Base-by-base conservation (phyloP, 2,113 vertebrate species). In the Xiphias gladius region DNA sequence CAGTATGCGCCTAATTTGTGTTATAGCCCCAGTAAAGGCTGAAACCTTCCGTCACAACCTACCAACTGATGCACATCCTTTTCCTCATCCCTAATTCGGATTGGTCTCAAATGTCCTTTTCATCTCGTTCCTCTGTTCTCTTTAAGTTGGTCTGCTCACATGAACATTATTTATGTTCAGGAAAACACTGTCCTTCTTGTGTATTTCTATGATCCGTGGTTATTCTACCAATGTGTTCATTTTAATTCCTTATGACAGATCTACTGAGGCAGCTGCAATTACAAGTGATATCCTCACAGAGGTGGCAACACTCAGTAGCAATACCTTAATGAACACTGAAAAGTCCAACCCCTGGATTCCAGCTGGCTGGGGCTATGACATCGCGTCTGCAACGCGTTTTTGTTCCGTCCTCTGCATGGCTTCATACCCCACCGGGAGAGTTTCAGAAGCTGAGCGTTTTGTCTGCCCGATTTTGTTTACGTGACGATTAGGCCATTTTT, bases 281-380 rank as follows among this genome's bases (percentile, higher is more conserved):
- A 63, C 22, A 75, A 70, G 61, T 30, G 28, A 67, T n/a, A 63
- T 43, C 73, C 62, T 76, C 46, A 46, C 64, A 19, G 7, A 57
- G 73, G 64, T 52, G 59, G 61, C 73, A 67, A 52, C 50, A 17
- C 35, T 74, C 66, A 67, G n/a, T 7, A 37, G 67, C 43, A 67
- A 26, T 24, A 58, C 43, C 39, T 63, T 57, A 64, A 82, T 78
- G 55, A 64, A 79, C 54, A 78, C 14, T 13, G 59, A 66, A 64
- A 64, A 62, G 54, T 79, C 16, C 6, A 35, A 35, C 32, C 32
- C 32, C 32, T 35, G 32, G 32, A 35, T 35, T 35, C 32, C 32
- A 35, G 32, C 32, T 35, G 32, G 32, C 32, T 35, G 32, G 32
- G 32, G 3, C 6, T 35, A 35, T 35, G 32, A 35, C 32, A 6